Base-by-base conservation (phyloP, 1,140 invertebrate species). In the Geopemphigus sp. region DNA sequence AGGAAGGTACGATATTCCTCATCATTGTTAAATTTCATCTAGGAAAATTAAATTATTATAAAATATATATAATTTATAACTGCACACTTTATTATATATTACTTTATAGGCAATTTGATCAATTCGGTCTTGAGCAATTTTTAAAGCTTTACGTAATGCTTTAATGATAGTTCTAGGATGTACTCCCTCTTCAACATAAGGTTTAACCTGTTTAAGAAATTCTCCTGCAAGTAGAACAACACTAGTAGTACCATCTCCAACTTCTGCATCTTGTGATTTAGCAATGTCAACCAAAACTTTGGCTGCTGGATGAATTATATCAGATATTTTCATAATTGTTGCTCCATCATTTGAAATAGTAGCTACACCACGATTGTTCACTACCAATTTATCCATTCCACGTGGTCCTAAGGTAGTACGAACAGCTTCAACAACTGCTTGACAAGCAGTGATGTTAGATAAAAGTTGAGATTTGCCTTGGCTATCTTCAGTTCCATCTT, bases 321-420 rank as follows among this genome's bases (percentile, higher is more conserved):
- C 97, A 57, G 99, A 86, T 39, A 98, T 88, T 86, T 98, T 99
- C 89, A 99, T 91, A 82, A 99, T 99, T 19, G 98, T 99, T 11
- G 98, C 98, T 29, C 98, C 98, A 88, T 99, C 98, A 86, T 99
- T 99, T 1, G 98, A 99, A 83, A 99, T 99, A 1, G 96, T 97
- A 0, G 95, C 92, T 86, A 95, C 95, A 5, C 95, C 93, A 83
- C 90, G 90, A 80, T 88, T 87, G 85, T 97, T 92, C 2, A 99
- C 96, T 84, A 99, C 98, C 29, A 99, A 88, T 86, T 99, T 99
- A 86, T 99, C 98, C 97, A 99, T 98, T 53, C 98, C 98, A 50
- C 98, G 90, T 63, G 98, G 98, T 81, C 98, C 98, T 14, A 99
- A 87, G 5, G 98, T 99, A 22, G 98, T 99, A 61, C 96, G 89